Evolutionary conservation across 2,797 vertebrate species (phyloP).

Genomic region (Cygnus olor): DNA sequence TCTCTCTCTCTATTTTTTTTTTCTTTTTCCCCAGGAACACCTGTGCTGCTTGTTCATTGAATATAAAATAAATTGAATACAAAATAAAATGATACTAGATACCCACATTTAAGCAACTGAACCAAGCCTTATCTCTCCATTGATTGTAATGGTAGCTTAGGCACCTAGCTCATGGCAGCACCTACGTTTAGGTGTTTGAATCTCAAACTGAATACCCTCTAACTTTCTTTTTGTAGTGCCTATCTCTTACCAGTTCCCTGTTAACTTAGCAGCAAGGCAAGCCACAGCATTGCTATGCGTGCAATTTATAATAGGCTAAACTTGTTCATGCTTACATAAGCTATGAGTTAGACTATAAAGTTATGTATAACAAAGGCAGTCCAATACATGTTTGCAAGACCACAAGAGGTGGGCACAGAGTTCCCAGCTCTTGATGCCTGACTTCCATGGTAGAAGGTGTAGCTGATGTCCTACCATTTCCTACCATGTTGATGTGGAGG

Average conservation of each 20-base stretch:
- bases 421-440: not conserved
- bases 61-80: not conserved
- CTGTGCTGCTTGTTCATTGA: not conserved
- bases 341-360: not conserved
- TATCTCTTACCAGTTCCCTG: not conserved
- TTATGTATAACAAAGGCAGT: not conserved
- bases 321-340: not conserved
- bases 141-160: not conserved
- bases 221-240: not conserved
- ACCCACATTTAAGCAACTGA: not conserved
- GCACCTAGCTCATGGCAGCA: not conserved
- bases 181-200: not conserved
- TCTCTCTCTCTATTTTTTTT: too few relatives aligned
- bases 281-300: not conserved
- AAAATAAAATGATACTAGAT: not conserved
- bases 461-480: not conserved
- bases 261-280: not conserved
- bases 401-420: not conserved
- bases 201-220: not conserved
- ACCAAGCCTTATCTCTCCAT: not conserved
- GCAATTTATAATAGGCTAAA: not conserved
- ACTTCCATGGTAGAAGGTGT: not conserved
- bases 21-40: not conserved
- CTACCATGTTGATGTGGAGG: not conserved
- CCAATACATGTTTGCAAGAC: not conserved